phyloP scores from a whole-genome alignment of 2,797 vertebrate genomes.

The Miopithecus talapoin region DNA sequence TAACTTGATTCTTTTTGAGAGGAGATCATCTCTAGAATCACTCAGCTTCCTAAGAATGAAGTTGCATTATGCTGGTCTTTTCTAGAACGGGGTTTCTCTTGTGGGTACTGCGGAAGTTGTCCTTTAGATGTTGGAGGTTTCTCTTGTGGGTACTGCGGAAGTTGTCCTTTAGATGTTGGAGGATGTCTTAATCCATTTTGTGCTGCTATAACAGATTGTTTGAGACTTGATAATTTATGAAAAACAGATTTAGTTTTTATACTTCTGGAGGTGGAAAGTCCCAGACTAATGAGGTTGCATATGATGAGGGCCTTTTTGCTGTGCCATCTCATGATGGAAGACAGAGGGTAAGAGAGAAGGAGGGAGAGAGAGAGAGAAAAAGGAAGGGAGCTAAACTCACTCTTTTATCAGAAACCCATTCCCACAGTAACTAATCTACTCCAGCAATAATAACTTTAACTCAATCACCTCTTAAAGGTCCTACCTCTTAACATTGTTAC shows the following conservation, averaged over 20 bases:
- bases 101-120: neutral
- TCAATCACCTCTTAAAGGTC: neutral
- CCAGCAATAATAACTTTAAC: neutral
- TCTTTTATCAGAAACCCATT: neutral
- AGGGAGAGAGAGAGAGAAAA: neutral
- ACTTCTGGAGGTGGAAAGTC: neutral
- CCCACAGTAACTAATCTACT: neutral
- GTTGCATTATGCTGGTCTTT: neutral
- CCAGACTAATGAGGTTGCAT: neutral
- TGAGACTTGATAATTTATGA: neutral
- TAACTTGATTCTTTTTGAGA: neutral
- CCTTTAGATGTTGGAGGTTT: neutral
- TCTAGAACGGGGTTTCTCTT: neutral
- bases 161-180: neutral
- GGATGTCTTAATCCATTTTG: neutral
- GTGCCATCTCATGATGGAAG: neutral
- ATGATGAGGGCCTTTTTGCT: neutral
- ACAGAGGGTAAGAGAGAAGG: neutral
- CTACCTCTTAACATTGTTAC: neutral
- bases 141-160: neutral
- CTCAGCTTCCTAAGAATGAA: neutral
- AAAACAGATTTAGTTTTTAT: too few species aligned
- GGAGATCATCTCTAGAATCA: neutral
- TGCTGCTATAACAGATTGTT: neutral
- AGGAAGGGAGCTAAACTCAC: neutral